Percentiles rank a stretch among this genome's conserved stretches.
Evolutionary conservation across 2,888 invertebrate genomes (phyloP).

Genomic region (Hypercompe scribonia): DNA sequence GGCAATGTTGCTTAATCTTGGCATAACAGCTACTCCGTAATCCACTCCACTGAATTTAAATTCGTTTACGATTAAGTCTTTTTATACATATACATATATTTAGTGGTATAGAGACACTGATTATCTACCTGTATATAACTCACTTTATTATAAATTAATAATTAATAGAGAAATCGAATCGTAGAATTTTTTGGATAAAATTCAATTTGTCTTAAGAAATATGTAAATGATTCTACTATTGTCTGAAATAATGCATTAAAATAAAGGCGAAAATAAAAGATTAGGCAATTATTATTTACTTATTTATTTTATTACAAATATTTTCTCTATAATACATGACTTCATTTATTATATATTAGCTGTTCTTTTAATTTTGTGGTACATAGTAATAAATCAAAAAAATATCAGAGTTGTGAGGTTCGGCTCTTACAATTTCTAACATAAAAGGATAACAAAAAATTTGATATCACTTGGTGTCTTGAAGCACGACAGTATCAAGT

Average conservation of each 20-base stretch:
- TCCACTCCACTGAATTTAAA: constrained; percentile 53
- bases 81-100: constrained; percentile 37
- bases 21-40: constrained; percentile 51
- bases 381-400: background rate
- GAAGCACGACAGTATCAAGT: constrained; percentile 68
- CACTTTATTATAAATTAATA: background rate
- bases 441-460: constrained; percentile 50
- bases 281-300: too few relatives aligned
- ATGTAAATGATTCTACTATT: background rate
- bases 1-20: constrained; percentile 51
- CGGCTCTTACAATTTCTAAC: constrained; percentile 42
- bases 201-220: background rate
- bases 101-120: background rate
- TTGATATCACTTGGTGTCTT: constrained; percentile 46
- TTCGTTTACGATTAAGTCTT: constrained; percentile 43
- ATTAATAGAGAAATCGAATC: too few relatives aligned
- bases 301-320: too few relatives aligned
- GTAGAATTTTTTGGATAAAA: background rate
- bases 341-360: too few relatives aligned
- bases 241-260: background rate
- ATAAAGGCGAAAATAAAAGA: too few relatives aligned
- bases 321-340: too few relatives aligned
- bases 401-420: constrained; percentile 25
- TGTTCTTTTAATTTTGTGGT: background rate
- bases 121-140: background rate